Base-by-base conservation (phyloP, 1,140 invertebrate species). In the Hylyphantes graminicola region DNA sequence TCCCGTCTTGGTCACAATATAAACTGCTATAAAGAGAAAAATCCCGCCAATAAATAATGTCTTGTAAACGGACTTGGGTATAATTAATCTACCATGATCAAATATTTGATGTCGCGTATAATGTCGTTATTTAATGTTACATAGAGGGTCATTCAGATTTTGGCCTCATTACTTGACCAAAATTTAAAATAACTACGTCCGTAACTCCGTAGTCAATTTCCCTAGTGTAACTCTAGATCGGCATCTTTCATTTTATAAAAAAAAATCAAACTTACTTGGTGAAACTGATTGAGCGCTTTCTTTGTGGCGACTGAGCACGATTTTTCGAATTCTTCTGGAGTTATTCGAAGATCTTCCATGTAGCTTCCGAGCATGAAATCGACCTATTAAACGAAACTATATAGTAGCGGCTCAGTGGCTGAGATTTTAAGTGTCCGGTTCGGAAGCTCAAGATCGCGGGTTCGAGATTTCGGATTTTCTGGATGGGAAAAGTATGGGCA, bases 261-360 rank as follows among this genome's bases (percentile, higher is more conserved):
- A 57, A 57, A 57, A 57, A 57, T 57, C 57, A 59, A 9, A 9
- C 15, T 11, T 81, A 92, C 92, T 78, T 93, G 92, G 87, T 95
- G 93, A 89, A 95, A 94, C 84, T 93, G 92, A 3, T 93, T 86
- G 15, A 88, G 86, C 12, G 89, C 86, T 10, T 87, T 87, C 54
- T 88, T 9, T 90, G 92, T 84, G 92, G 87, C 86, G 57, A 87
- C 86, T 15, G 86, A 86, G 85, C 95, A 96, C 11, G 95, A 95
- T 57, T 92, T 90, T 89, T 96, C 94, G 88, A 97, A 96, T 88
- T 96, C 95, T 87, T 95, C 94, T 0, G 94, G 93, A 7, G 93
- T 93, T 85, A 97, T 96, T 55, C 94, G 93, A 87, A 97, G 94
- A 87, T 97, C 96, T 87, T 96, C 95, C 95, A 97, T 96, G 88